Base-by-base conservation (phyloP, 2,113 vertebrate genomes). In the Platichthys flesus region DNA sequence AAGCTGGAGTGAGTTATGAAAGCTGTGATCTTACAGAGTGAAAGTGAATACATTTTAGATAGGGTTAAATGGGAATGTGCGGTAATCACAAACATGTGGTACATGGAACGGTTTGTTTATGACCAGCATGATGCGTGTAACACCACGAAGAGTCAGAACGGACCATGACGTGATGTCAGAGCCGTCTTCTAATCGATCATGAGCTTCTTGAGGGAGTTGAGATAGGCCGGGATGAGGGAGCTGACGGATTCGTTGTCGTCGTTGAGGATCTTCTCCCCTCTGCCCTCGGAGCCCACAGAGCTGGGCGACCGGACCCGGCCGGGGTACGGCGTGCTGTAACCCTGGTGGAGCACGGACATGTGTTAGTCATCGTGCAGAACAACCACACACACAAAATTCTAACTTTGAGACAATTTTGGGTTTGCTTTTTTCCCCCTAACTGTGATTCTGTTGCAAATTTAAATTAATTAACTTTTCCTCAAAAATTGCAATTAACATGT, bases 131-230 rank as follows among this genome's bases (percentile, higher is more conserved):
- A 21, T 18, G 47, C 2, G 47, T 5, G 16, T 31, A 5, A 18
- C 47, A 5, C 9, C 4, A 10, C 1, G 54, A 24, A 0, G 2
- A 9, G 52, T 24, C 54, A 31, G 5, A 5, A 31, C 31, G 6
- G 31, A 31, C 31, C 31, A 31, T 31, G 31, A 24, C 24, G 31
- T 8, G 31, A 31, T 31, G 31, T 31, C 31, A 31, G 31, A 7
- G 31, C 31, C 31, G 31, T 7, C 3, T 4, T 24, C 78, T 93
- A 95, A 26, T 96, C 94, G 3, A 95, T 91, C 92, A 95, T 95
- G 45, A 96, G 93, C 78, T 96, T 96, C 85, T 95, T 94, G 20
- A 95, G 90, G 5, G 95, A 96, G 83, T 95, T 91, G 59, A 95
- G 91, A 78, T 96, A 96, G 1, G 93, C 91, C 0, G 94, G 94